Evolutionary conservation across 2,113 vertebrate species (phyloP).

Genomic region (Antennarius striatus): DNA sequence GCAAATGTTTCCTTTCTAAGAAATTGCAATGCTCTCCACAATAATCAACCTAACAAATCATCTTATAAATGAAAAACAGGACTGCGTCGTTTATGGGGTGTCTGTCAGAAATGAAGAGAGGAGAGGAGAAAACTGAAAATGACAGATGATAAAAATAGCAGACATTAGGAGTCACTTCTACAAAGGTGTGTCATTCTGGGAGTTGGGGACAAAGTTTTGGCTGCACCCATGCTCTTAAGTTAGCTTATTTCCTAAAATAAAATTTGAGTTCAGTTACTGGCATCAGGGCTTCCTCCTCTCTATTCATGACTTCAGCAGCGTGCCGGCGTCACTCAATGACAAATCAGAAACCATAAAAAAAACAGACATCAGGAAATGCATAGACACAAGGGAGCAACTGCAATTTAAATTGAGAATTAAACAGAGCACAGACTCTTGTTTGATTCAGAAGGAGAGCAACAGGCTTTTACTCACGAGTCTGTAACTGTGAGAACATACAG

Average conservation of each 20-base stretch:
- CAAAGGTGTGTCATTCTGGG: slow-evolving; percentile 73
- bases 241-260: slow-evolving; percentile 75
- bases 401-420: slow-evolving; percentile 27
- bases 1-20: slow-evolving; percentile 53
- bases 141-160: slow-evolving; percentile 67
- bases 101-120: slow-evolving; percentile 14
- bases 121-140: slow-evolving; percentile 12
- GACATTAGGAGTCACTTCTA: slow-evolving; percentile 71
- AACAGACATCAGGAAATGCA: slow-evolving; percentile 59
- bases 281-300: slow-evolving; percentile 53
- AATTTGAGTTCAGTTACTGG: slow-evolving; percentile 68
- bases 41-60: slow-evolving; percentile 47
- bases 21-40: slow-evolving; percentile 49
- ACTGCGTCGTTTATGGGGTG: slow-evolving; percentile 29
- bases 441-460: not conserved
- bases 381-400: slow-evolving; percentile 50
- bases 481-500: not conserved
- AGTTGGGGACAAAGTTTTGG: slow-evolving; percentile 65
- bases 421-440: slow-evolving; percentile 1
- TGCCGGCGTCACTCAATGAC: slow-evolving; percentile 73
- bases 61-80: slow-evolving; percentile 62
- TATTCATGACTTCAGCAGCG: slow-evolving; percentile 67
- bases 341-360: slow-evolving; percentile 74
- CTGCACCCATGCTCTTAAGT: slow-evolving; percentile 65
- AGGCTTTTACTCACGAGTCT: not conserved